Percentiles rank a stretch among this genome's conserved stretches.
Conservation (phyloP, 2,113 vertebrate genomes). For the Erythrocebus patas region DNA sequence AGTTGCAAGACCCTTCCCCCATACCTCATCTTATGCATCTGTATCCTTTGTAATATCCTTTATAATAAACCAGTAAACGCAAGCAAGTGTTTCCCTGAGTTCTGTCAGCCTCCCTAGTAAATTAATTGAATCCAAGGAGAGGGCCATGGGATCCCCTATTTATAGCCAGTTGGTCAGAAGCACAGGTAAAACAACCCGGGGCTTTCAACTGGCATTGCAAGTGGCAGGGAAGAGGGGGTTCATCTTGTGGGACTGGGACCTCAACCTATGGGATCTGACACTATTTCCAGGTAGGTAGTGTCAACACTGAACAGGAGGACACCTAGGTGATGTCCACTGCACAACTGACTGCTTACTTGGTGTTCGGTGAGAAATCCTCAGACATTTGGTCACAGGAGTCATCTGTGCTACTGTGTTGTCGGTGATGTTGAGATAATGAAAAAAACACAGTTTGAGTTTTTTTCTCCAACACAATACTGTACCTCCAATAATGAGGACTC, state of each 20-base stretch:
- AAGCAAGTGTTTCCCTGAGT: background rate
- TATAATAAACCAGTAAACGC: background rate
- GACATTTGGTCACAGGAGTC: background rate
- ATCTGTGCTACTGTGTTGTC: background rate
- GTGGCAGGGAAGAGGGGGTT: background rate
- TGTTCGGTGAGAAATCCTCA: background rate
- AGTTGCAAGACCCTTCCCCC: background rate
- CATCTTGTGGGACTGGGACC: background rate
- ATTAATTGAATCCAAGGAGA: background rate
- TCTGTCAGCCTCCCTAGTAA: background rate
- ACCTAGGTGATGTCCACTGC: background rate
- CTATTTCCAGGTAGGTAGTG: background rate
- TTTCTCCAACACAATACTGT: background rate
- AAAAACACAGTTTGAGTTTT: background rate
- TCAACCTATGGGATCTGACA: background rate
- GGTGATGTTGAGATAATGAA: background rate
- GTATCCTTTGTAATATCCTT: background rate
- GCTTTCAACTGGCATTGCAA: background rate
- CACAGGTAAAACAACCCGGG: background rate
- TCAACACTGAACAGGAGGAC: background rate
- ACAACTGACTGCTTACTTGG: background rate
- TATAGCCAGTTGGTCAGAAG: background rate
- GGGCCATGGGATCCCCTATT: background rate
- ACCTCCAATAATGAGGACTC: background rate
- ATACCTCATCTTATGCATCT: background rate